Evolutionary conservation across 1,140 invertebrate species (phyloP).

Genomic region (Cotesia chilonis): DNA sequence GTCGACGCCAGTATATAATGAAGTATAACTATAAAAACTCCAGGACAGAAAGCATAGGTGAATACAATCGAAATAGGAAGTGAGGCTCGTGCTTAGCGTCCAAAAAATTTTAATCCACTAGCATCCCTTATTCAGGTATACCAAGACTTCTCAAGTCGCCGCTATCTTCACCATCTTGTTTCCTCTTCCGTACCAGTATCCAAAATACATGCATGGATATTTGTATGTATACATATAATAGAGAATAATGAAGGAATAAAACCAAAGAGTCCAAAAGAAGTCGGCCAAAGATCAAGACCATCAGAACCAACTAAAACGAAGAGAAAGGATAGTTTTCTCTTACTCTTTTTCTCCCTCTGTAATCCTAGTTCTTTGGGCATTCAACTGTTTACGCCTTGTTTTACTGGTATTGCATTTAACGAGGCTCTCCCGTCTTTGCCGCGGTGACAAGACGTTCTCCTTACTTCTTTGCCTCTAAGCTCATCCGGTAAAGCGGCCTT

Average conservation of each 20-base stretch:
- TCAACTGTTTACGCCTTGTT: slow-evolving; percentile 56
- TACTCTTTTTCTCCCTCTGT: neutral
- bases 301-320: slow-evolving; percentile 6
- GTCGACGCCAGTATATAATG: slow-evolving; percentile 19
- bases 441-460: neutral
- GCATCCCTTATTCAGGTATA: slow-evolving; percentile 40
- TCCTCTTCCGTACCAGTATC: slow-evolving; percentile 3
- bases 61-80: slow-evolving; percentile 4
- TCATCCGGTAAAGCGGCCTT: slow-evolving; percentile 9
- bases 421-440: slow-evolving; percentile 41
- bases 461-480: neutral
- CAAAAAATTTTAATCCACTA: slow-evolving; percentile 42
- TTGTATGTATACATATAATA: neutral
- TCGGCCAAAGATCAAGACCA: neutral
- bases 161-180: slow-evolving; percentile 33
- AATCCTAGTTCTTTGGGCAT: slow-evolving; percentile 34
- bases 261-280: slow-evolving; percentile 15
- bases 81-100: slow-evolving; percentile 37
- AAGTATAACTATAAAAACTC: neutral
- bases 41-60: too few relatives aligned
- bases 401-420: slow-evolving; percentile 61
- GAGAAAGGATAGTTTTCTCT: slow-evolving; percentile 14
- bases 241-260: neutral
- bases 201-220: neutral
- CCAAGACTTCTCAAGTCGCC: slow-evolving; percentile 35